Base-by-base conservation (phyloP, 2,113 vertebrate genomes). In the Sitta europaea region DNA sequence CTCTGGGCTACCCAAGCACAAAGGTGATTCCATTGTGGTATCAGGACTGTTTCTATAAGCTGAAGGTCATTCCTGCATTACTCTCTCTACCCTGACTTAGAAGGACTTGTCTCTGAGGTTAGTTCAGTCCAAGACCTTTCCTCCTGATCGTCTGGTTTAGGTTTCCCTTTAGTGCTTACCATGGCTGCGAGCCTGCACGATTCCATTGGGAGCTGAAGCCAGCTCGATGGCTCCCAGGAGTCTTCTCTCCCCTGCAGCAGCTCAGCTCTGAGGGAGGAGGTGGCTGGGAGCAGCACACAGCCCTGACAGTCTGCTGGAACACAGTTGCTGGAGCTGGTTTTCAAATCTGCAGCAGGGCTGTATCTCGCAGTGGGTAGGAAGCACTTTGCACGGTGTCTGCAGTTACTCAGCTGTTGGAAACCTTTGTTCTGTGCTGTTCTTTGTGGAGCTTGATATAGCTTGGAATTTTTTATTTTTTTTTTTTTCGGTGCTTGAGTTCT, bases 391-490 rank as follows among this genome's bases (percentile, higher is more conserved):
- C 0, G 0, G 71, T 62, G 81, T 57, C 84, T 78, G 85, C 85
- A 86, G 67, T 74, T 88, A 54, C 43, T 89, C 75, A 88, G 95
- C 81, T 76, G 67, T 36, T 93, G 92, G 88, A 93, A 92, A 77
- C 85, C 93, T 93, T 92, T 84, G 82, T 92, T 95, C 36, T 67
- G 59, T 3, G 0, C 67, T 73, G 55, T 31, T 79, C 62, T 62
- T 22, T 14, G 33, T 47, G 51, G 45, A 82, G 85, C 81, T 73
- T 36, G 42, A 88, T 88, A 58, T 3, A 92, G 61, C 21, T 11
- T 51, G 51, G 38, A 70, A 33, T 38, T 43, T 22, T 27, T 42
- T 35, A 43, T 42, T 35, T 14, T 53, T 40, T 51, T 86, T 36
- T 88, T 45, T 45, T 45, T 10, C 4, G 43, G 42, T 66, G 47